Evolutionary conservation across 64 coral and sea anemone genomes (phyloP), one percentile per base, ranked within the genome.

Genomic region (Anthopleura sola): DNA sequence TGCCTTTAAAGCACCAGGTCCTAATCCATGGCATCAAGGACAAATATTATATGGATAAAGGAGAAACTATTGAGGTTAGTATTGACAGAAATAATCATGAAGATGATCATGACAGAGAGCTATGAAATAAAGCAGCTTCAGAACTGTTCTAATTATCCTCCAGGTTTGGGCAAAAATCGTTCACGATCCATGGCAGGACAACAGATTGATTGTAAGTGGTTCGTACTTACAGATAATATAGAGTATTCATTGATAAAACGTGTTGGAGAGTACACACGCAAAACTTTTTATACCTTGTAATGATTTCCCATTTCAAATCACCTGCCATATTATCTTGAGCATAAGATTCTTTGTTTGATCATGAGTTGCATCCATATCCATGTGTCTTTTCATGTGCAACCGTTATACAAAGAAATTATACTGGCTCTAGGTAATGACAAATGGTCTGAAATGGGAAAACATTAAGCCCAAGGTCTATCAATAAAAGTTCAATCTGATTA

Each of bases 161-260:
- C 40, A 96, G 94, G 26, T 86, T 49, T 96, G 94, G 94, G 90
- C 49, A 28, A 86, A 78, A 86, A 21, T 92, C 24, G 83, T 96
- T 58, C 94, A 90, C 28, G 84, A 80, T 47, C 90, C 86, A 40
- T 96, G 94, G 94, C 54, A 86, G 86, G 94, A 96, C 71, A 95
- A 95, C 85, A 69, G 94, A 86, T 66, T 95, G 10, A 51, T 95
- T 32, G 94, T 97, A 55, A 90, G 94, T 92, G 3, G 34, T 19
- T 28, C 23, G 3, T 4, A 34, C 23, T 78, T 92, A 78, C 90
- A 91, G 86, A 34, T 14, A 78, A 21, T 29, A 34, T 80, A 82
- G 76, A 68, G 31, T 36, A 18, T 5, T 46, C 1, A 38, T 85
- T 53, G 11, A 13, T 23, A 1, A 24, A 82, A 6, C 5, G 44